A percentile compares a stretch with the other conserved stretches of the same genome.
Evolutionary conservation across 2,888 invertebrate genomes (phyloP).

Genomic region (Lithophane socia): DNA sequence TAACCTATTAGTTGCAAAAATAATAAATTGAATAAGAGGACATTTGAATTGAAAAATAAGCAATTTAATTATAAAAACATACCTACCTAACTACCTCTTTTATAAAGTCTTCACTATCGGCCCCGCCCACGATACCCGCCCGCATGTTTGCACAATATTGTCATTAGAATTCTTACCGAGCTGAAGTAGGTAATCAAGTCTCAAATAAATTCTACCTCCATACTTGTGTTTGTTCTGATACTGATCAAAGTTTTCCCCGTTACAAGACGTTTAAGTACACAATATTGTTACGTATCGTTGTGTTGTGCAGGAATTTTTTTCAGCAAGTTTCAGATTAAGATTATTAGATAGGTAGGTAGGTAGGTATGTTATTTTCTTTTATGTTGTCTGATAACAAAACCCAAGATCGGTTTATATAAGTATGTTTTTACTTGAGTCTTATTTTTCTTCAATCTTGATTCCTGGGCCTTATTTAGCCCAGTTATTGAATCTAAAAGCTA

Average conservation of each 20-base stretch:
- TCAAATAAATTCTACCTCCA: conserved; percentile 46
- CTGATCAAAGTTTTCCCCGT: conserved; percentile 41
- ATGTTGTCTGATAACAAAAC: not conserved
- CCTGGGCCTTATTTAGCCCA: not conserved
- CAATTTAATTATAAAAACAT: not conserved
- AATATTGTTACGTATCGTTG: conserved; percentile 8
- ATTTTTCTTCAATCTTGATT: not conserved
- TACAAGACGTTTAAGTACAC: conserved; percentile 21
- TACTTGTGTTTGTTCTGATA: conserved; percentile 23
- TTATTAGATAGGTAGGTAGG: not conserved
- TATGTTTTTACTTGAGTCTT: not conserved
- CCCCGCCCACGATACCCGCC: not conserved
- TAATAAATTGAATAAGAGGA: no score
- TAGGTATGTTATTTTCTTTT: not conserved
- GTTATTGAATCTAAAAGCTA: not conserved
- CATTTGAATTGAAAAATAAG: not conserved
- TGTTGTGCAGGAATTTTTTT: conserved; percentile 3
- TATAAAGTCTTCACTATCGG: not conserved
- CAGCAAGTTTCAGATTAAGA: conserved; percentile 1
- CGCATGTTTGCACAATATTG: conserved; percentile 36
- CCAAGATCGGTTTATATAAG: not conserved
- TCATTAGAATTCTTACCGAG: conserved; percentile 39
- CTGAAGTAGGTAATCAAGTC: conserved; percentile 33
- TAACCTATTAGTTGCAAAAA: no score
- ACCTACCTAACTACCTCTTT: not conserved